These are phyloP conservation scores for Argentina silus DNA, from an alignment of 2,797 vertebrate genomes.

Conservation along the genomic window DNA sequence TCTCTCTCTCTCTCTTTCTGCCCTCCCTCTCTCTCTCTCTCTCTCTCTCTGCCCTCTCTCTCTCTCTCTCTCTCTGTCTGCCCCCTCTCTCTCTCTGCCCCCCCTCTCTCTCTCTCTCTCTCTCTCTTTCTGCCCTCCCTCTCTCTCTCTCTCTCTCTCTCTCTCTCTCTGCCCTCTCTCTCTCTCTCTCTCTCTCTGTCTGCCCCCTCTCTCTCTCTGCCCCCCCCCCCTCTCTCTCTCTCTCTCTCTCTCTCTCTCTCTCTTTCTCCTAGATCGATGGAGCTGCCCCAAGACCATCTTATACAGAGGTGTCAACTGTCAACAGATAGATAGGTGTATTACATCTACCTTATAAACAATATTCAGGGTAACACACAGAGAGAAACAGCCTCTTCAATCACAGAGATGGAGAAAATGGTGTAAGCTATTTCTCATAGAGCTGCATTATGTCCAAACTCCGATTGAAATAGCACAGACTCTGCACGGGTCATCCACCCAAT, in stretches of 20 bases:
- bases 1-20: background rate
- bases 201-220: background rate
- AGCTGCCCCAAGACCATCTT: background rate
- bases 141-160: too few species aligned
- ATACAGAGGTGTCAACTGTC: constrained; percentile 5
- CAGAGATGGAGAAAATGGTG: constrained; percentile 19
- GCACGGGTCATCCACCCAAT: background rate
- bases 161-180: too few species aligned
- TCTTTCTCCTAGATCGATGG: constrained; percentile 19
- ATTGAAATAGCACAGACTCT: background rate
- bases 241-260: background rate
- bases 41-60: too few species aligned
- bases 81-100: background rate
- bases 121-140: too few species aligned
- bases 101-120: too few species aligned
- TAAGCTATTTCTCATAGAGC: constrained; percentile 11
- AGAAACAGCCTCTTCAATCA: constrained; percentile 46
- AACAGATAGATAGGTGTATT: constrained; percentile 16
- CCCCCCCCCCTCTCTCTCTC: too few species aligned
- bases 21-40: too few species aligned
- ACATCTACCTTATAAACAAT: constrained; percentile 11
- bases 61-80: background rate
- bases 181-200: too few species aligned
- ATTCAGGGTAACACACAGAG: constrained; percentile 12
- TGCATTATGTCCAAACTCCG: constrained; percentile 31